These are phyloP conservation scores for Psilopsiagon aymara DNA, from an alignment of 2,113 vertebrate species.

Conservation along the genomic window DNA sequence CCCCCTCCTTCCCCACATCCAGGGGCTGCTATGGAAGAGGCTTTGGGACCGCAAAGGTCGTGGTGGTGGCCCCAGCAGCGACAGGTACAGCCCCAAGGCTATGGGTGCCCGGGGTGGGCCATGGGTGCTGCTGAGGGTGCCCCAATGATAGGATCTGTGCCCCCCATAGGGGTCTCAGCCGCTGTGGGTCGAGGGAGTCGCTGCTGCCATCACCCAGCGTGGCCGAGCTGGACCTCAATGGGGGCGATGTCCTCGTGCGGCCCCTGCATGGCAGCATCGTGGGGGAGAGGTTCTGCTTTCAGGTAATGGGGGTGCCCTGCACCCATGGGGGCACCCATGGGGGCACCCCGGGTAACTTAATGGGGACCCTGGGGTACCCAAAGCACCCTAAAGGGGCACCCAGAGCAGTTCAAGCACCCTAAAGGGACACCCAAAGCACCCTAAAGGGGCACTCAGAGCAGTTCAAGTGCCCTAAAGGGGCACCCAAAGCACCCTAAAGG, in stretches of 20 bases:
- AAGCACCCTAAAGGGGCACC: too few relatives aligned
- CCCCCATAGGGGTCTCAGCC: slow-evolving; percentile 13
- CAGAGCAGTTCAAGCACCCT: not conserved
- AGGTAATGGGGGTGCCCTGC: too few relatives aligned
- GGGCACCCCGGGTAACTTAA: too few relatives aligned
- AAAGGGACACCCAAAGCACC: too few relatives aligned
- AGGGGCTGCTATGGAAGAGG: slow-evolving; percentile 39
- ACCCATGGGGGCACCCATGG: too few relatives aligned
- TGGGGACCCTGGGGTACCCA: not conserved
- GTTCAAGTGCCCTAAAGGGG: too few relatives aligned
- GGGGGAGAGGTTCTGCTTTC: slow-evolving; percentile 91
- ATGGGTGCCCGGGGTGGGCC: not conserved
- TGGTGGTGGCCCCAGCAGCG: rapidly evolving
- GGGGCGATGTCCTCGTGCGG: slow-evolving; percentile 83
- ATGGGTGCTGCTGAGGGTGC: not conserved
- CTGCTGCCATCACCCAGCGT: slow-evolving; percentile 74
- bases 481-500: not conserved
- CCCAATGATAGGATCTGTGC: not conserved
- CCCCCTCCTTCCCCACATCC: too few relatives aligned
- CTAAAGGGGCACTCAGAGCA: too few relatives aligned
- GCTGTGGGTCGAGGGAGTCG: slow-evolving; percentile 82
- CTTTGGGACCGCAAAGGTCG: slow-evolving; percentile 19
- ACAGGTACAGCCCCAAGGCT: not conserved
- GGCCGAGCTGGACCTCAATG: slow-evolving; percentile 83
- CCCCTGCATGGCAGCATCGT: slow-evolving; percentile 91